Evolutionary conservation across 1,140 invertebrate genomes (phyloP).

Genomic region (Nebria ingens): DNA sequence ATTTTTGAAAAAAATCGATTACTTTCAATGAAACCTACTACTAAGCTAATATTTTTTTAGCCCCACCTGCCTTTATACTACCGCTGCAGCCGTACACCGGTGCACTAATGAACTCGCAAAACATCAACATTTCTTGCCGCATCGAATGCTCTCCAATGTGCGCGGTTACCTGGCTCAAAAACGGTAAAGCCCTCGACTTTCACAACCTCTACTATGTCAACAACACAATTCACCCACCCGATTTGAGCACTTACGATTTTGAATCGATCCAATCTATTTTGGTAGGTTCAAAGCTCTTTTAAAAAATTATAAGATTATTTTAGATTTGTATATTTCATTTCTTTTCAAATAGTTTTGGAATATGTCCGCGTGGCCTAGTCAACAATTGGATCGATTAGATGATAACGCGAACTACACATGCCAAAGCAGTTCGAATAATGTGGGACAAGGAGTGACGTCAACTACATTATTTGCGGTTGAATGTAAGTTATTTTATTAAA

Average conservation of each 20-base stretch:
- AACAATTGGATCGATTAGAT: slow-evolving; percentile 58
- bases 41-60: slow-evolving; percentile 38
- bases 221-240: slow-evolving; percentile 50
- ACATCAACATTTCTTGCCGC: slow-evolving; percentile 72
- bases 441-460: slow-evolving; percentile 62
- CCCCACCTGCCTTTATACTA: slow-evolving; percentile 75
- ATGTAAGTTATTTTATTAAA: too few relatives aligned
- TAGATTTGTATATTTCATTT: too few relatives aligned
- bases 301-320: too few relatives aligned
- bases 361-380: slow-evolving; percentile 68
- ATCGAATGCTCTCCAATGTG: slow-evolving; percentile 83
- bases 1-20: too few relatives aligned
- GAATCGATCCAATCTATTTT: slow-evolving; percentile 76
- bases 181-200: slow-evolving; percentile 52
- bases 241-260: slow-evolving; percentile 70
- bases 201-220: slow-evolving; percentile 56
- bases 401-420: slow-evolving; percentile 81
- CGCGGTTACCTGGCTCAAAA: slow-evolving; percentile 71
- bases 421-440: slow-evolving; percentile 59
- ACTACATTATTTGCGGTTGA: slow-evolving; percentile 76
- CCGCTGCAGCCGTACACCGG: slow-evolving; percentile 70
- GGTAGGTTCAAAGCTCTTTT: slow-evolving; percentile 35
- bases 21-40: too few relatives aligned
- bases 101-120: slow-evolving; percentile 58
- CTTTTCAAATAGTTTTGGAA: slow-evolving; percentile 50